Conservation (phyloP, 1,140 invertebrate genomes). For the Penaeus chinensis region DNA sequence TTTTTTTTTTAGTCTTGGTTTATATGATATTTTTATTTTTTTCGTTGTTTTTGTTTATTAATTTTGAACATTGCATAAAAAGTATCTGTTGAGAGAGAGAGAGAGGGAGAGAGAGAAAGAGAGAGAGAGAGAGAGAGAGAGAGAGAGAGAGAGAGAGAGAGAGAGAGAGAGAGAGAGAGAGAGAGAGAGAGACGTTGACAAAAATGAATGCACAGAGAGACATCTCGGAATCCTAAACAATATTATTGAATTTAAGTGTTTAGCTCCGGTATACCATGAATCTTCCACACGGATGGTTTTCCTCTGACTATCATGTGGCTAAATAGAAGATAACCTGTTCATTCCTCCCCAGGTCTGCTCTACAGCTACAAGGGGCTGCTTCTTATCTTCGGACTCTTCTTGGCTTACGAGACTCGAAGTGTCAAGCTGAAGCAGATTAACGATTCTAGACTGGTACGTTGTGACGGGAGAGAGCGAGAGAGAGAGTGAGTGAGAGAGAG, state of each 20-base stretch:
- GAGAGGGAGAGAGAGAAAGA: no score
- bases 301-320: no score
- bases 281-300: neutral
- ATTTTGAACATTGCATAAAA: neutral
- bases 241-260: no score
- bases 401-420: conserved; percentile 97
- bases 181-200: no score
- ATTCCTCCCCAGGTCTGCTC: conserved; percentile 79
- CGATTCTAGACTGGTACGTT: conserved; percentile 87
- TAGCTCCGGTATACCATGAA: neutral
- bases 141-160: no score
- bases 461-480: neutral
- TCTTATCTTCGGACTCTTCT: conserved; percentile 94
- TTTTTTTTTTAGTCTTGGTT: neutral
- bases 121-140: no score
- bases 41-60: neutral
- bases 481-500: neutral
- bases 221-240: no score
- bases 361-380: conserved; percentile 97
- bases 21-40: neutral
- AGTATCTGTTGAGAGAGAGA: neutral
- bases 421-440: conserved; percentile 82
- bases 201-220: no score
- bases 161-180: no score
- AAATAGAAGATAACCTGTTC: neutral